Conservation (phyloP, 1,140 invertebrate species). For the Glossosoma conforme region DNA sequence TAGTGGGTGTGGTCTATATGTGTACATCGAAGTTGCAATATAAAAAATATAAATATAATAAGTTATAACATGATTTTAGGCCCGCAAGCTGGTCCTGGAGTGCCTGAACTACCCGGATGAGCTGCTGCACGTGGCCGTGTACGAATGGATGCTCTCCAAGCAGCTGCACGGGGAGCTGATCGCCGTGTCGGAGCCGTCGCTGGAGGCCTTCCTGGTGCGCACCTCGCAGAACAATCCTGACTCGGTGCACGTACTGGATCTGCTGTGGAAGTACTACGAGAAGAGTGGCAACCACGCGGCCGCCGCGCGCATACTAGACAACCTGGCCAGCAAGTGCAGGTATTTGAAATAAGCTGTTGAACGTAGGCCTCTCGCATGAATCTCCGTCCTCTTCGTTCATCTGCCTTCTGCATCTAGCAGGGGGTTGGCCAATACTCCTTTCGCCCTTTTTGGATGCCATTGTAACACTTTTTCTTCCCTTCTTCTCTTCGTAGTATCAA, state of each 20-base stretch:
- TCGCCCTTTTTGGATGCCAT: no score
- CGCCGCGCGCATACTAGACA: constrained; percentile 87
- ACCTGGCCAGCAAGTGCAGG: constrained; percentile 78
- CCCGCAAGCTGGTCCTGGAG: constrained; percentile 45
- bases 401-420: no score
- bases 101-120: constrained; percentile 66
- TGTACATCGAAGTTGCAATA: no score
- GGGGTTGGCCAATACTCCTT: no score
- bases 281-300: constrained; percentile 85
- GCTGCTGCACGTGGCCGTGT: constrained; percentile 83
- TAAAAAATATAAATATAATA: no score
- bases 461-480: no score
- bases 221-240: constrained; percentile 49
- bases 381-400: no score
- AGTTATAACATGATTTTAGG: no score
- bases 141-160: constrained; percentile 88
- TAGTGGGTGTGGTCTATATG: no score
- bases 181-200: constrained; percentile 69
- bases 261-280: constrained; percentile 96
- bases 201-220: constrained; percentile 75
- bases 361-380: no score
- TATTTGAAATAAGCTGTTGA: no score
- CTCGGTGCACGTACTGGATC: constrained; percentile 67
- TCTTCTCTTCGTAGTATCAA: no score
- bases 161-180: constrained; percentile 69